Evolutionary conservation across 64 coral and sea anemone species (phyloP).

Genomic region (Anthopleura sola): DNA sequence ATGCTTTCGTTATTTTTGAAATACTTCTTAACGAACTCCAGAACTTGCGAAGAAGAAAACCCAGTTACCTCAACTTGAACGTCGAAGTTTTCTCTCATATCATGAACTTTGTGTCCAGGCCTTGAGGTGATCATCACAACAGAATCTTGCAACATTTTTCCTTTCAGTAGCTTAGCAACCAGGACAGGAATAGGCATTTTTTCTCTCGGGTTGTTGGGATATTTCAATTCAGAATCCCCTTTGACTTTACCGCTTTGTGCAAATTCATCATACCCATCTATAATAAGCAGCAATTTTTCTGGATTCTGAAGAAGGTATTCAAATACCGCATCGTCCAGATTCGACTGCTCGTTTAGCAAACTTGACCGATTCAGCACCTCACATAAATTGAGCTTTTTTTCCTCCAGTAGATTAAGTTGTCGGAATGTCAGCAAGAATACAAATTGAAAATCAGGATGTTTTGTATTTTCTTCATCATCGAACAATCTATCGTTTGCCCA

Average conservation of each 20-base stretch:
- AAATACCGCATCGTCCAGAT: neutral
- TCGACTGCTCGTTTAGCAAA: neutral
- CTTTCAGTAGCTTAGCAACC: slow-evolving; percentile 10
- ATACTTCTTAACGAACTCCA: slow-evolving; percentile 19
- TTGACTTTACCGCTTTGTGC: neutral
- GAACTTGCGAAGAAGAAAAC: slow-evolving; percentile 26
- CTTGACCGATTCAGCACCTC: slow-evolving; percentile 7
- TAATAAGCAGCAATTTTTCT: slow-evolving; percentile 29
- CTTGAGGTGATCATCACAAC: neutral
- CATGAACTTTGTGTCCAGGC: neutral
- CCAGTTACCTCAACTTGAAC: slow-evolving; percentile 17
- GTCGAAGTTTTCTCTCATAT: neutral
- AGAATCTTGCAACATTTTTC: slow-evolving; percentile 1
- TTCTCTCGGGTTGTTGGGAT: neutral
- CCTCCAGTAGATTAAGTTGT: slow-evolving; percentile 8
- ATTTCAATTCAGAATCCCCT: neutral
- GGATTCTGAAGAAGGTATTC: slow-evolving; percentile 4
- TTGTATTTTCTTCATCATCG: neutral
- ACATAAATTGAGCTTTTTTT: neutral
- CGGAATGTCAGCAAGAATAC: slow-evolving; percentile 21
- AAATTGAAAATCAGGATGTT: slow-evolving; percentile 26
- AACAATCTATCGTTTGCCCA: slow-evolving; percentile 32
- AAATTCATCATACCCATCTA: slow-evolving; percentile 35
- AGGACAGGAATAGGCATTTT: slow-evolving; percentile 14
- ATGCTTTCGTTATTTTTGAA: slow-evolving; percentile 18